Evolutionary conservation across 2,888 invertebrate species (phyloP).

Genomic region (Pollenia griseotomentosa): DNA sequence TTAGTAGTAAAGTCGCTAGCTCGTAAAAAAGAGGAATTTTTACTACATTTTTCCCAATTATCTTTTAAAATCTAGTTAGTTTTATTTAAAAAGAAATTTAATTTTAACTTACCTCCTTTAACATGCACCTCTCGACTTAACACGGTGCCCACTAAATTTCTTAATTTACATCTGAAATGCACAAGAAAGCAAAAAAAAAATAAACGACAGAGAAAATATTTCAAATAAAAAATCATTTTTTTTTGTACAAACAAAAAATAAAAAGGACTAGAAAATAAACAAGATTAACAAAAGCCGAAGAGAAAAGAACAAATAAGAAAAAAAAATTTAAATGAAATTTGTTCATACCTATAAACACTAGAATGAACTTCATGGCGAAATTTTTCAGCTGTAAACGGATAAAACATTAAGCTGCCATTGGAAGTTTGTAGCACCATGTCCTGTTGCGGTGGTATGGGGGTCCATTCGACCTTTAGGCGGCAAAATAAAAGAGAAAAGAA

Average conservation of each 20-base stretch:
- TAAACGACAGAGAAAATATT: not conserved
- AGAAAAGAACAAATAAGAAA: not conserved
- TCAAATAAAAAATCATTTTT: not conserved
- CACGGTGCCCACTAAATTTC: conserved; percentile 90
- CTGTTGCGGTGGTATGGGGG: conserved; percentile 88
- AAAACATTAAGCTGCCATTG: conserved; percentile 94
- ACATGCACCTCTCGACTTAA: conserved; percentile 94
- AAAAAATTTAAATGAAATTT: conserved; percentile 45
- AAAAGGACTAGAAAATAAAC: not conserved
- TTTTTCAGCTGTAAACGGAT: conserved; percentile 91
- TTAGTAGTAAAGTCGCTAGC: no score
- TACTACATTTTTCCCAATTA: no score
- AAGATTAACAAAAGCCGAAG: not conserved
- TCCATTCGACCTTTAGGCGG: conserved; percentile 89
- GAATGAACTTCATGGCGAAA: conserved; percentile 94
- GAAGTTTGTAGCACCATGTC: conserved; percentile 90
- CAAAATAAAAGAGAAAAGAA: conserved; percentile 53
- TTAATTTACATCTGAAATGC: conserved; percentile 85
- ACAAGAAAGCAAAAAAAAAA: conserved; percentile 1
- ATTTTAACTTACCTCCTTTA: conserved; percentile 90
- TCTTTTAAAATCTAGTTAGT: no score
- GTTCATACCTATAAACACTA: conserved; percentile 89
- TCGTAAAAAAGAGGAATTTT: no score
- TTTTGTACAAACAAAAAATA: not conserved
- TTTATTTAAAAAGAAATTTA: not conserved